phyloP scores from a whole-genome alignment of 35 echinoderm and acorn worm genomes.

The Amphiura filiformis region DNA sequence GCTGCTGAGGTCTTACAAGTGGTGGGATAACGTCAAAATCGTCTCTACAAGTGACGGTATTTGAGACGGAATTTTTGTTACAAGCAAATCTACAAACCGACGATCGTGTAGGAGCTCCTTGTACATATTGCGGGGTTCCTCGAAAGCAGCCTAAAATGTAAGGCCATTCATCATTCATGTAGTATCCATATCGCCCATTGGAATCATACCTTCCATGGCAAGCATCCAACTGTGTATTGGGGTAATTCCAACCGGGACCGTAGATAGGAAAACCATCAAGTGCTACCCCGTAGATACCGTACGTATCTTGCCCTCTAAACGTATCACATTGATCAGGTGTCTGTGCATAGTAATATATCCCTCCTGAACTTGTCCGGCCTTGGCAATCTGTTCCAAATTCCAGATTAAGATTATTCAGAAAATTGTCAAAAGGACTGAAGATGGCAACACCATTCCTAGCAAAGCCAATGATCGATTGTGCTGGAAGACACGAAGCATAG shows the following conservation, averaged over 20 bases:
- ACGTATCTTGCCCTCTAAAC: neutral
- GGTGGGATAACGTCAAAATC: neutral
- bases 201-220: neutral
- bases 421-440: neutral
- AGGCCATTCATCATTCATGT: neutral
- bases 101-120: neutral
- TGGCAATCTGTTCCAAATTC: neutral
- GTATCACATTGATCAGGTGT: neutral
- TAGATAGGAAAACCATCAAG: conserved; percentile 1
- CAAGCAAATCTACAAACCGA: neutral
- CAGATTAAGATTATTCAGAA: neutral
- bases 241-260: neutral
- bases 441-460: neutral
- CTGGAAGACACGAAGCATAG: neutral
- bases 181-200: neutral
- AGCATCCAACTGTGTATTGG: neutral
- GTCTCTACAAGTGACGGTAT: neutral
- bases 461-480: neutral
- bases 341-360: neutral
- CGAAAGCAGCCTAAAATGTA: neutral
- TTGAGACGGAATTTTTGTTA: neutral
- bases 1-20: neutral
- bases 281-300: neutral
- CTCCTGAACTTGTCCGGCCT: neutral
- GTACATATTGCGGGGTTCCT: neutral